These are phyloP conservation scores for Pseudomugil gertrudae DNA, from an alignment of 2,797 vertebrate genomes.

Conservation along the genomic window DNA sequence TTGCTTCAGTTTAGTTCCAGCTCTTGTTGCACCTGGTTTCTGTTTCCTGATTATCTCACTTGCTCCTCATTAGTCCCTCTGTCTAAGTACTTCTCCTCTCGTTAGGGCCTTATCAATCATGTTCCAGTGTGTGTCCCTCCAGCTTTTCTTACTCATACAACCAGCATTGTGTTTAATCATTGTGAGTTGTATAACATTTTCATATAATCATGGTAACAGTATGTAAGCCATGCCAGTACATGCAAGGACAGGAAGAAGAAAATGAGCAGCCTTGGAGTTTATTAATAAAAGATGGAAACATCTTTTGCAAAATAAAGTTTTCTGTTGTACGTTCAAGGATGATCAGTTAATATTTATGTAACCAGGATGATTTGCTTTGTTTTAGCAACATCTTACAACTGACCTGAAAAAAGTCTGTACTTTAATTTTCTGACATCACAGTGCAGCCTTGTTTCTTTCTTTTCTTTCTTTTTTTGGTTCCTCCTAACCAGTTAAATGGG, in stretches of 20 bases:
- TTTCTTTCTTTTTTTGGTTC: neutral
- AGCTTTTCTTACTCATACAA: neutral
- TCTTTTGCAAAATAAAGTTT: neutral
- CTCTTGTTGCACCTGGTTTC: neutral
- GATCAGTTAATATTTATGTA: neutral
- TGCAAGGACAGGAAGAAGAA: neutral
- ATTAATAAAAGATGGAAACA: neutral
- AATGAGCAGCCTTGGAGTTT: neutral
- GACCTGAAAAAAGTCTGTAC: neutral
- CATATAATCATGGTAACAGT: neutral
- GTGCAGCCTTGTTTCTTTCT: conserved; percentile 11
- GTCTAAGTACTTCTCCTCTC: neutral
- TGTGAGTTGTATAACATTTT: neutral
- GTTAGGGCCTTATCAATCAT: neutral
- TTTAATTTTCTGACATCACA: conserved; percentile 5
- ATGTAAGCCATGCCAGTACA: neutral
- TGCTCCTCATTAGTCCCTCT: neutral
- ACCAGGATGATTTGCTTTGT: neutral
- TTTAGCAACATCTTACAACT: neutral
- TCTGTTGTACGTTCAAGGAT: neutral
- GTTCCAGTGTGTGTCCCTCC: neutral
- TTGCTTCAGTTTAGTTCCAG: neutral
- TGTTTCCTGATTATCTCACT: neutral
- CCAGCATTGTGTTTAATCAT: neutral
- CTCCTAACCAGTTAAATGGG: conserved; percentile 12